Percentiles rank a stretch among this genome's conserved stretches.
Conservation (phyloP, 2,888 invertebrate species). For the Eustalomyia histrio region DNA sequence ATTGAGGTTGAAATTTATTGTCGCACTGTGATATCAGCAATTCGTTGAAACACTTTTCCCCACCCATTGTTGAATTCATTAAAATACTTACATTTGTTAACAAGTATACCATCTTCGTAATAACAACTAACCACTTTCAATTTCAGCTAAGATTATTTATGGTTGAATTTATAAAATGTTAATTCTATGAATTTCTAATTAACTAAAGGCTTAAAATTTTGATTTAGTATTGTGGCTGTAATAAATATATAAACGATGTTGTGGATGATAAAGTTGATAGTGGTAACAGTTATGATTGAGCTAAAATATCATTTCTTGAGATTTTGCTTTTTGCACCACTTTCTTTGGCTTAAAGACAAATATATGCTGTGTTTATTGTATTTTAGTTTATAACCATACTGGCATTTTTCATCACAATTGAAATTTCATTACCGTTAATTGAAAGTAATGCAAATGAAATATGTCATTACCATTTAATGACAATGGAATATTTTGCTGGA, state of each 20-base stretch:
- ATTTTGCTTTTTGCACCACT: not conserved
- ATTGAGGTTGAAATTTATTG: too few relatives aligned
- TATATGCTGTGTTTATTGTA: too few relatives aligned
- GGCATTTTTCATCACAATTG: too few relatives aligned
- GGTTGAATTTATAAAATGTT: constrained; percentile 26
- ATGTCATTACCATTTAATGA: too few relatives aligned
- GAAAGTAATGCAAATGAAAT: too few relatives aligned
- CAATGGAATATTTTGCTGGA: too few relatives aligned
- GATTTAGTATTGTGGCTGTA: not conserved
- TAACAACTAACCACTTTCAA: not conserved
- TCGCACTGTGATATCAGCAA: too few relatives aligned
- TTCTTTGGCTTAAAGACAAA: not conserved
- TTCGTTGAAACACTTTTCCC: too few relatives aligned
- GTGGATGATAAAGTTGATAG: not conserved
- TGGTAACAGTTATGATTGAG: constrained; percentile 2
- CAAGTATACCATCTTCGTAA: not conserved
- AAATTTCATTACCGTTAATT: too few relatives aligned
- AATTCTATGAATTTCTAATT: constrained; percentile 22
- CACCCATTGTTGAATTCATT: too few relatives aligned
- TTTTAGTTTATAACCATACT: too few relatives aligned
- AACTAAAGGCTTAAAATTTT: constrained; percentile 7
- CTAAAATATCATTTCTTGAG: not conserved
- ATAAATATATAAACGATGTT: not conserved
- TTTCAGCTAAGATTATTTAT: not conserved
- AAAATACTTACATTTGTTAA: not conserved